These are phyloP conservation scores for Adela reaumurella DNA, from an alignment of 2,888 invertebrate species.

Conservation along the genomic window DNA sequence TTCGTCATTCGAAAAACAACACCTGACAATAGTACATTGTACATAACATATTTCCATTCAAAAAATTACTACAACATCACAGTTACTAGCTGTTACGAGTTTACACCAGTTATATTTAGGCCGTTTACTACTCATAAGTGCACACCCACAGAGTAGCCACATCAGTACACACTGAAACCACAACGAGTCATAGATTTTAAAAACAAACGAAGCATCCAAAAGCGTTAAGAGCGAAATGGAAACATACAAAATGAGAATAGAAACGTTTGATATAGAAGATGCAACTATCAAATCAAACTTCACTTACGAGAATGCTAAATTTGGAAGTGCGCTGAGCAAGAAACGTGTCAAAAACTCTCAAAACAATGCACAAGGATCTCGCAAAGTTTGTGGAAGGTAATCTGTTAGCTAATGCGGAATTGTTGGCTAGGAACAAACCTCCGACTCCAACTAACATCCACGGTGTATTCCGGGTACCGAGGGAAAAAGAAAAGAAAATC, in stretches of 20 bases:
- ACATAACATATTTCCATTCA: no score
- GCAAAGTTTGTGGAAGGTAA: background rate
- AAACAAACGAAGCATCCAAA: slow-evolving; percentile 2
- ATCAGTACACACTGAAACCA: no score
- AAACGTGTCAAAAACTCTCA: background rate
- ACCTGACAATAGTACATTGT: no score
- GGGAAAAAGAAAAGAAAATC: background rate
- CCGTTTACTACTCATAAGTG: no score
- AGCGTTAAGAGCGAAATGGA: background rate
- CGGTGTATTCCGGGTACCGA: background rate
- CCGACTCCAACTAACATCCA: slow-evolving; percentile 1
- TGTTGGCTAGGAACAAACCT: background rate
- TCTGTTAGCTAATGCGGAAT: background rate
- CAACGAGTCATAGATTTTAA: background rate
- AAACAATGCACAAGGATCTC: background rate
- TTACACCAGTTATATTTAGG: background rate
- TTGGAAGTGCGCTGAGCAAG: background rate
- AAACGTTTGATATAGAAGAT: background rate
- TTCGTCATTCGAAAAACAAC: background rate
- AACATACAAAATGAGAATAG: slow-evolving; percentile 3
- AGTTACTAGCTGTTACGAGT: background rate
- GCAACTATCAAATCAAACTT: background rate
- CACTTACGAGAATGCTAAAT: background rate
- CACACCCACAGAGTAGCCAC: no score
- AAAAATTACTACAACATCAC: background rate